Base-by-base conservation (phyloP, 1,140 invertebrate species). In the Diorhabda carinulata region DNA sequence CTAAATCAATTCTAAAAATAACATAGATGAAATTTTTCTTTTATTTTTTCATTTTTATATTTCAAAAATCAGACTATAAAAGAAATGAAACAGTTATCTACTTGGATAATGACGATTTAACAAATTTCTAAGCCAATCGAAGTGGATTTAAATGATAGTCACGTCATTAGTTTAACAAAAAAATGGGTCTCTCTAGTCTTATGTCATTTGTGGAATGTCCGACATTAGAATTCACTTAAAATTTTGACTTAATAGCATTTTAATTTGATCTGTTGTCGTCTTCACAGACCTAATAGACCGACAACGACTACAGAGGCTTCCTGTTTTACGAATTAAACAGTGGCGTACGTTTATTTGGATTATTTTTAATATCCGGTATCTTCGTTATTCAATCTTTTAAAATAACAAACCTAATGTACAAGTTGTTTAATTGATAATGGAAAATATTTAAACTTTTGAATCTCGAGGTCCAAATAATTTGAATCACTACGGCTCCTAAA, bases 221-320 rank as follows among this genome's bases (percentile, higher is more conserved):
- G 64, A 71, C 72, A 71, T 68, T 73, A 73, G 73, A 74, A 72
- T 70, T 72, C 73, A 72, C 68, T 74, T 74, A 74, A 52, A 52
- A 8, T 52, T 52, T 52, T 52, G 72, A 69, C 72, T 70, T 72
- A 72, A 74, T 74, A 68, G 59, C 71, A 69, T 74, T 74, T 74
- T 72, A 72, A 74, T 74, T 67, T 52, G 69, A 57, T 63, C 70
- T 64, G 70, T 70, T 74, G 70, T 74, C 73, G 72, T 74, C 68
- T 68, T 60, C 59, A 64, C 40, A 43, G 43, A 67, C 43, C 67
- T 61, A 70, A 70, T 62, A 66, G 69, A 44, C 62, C 45, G 43
- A 52, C 57, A 66, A 52, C 57, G 66, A 59, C 64, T 71, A 67
- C 66, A 59, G 64, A 61, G 43, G 69, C 70, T 71, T 71, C 70